Conservation (phyloP, 2,113 vertebrate genomes). For the Sphyrna mokarran region DNA sequence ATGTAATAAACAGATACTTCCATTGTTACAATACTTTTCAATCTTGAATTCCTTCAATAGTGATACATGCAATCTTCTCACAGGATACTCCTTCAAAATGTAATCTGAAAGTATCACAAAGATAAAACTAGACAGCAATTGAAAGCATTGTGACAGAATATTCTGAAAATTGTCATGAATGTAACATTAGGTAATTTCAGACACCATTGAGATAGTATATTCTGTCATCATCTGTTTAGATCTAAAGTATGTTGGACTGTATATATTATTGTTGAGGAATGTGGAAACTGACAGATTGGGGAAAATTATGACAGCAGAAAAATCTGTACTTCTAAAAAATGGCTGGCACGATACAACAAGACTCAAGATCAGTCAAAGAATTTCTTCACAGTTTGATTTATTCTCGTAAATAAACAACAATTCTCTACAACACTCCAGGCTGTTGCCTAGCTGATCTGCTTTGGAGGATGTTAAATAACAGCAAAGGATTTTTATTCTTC, state of each 20-base stretch:
- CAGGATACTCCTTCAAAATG: not conserved
- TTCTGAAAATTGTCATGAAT: conserved; percentile 12
- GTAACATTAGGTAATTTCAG: conserved; percentile 6
- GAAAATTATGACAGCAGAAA: conserved; percentile 13
- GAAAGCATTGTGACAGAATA: not conserved
- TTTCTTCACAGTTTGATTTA: not conserved
- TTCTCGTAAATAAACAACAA: not conserved
- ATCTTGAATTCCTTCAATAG: not conserved
- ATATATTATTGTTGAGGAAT: conserved; percentile 18
- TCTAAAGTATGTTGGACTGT: not conserved
- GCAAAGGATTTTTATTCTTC: not conserved
- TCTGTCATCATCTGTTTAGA: conserved; percentile 16
- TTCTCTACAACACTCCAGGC: not conserved
- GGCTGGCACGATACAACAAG: not conserved
- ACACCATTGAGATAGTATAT: not conserved
- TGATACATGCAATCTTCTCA: not conserved
- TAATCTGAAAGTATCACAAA: not conserved
- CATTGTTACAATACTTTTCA: not conserved
- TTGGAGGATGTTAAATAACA: not conserved
- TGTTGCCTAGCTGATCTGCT: not conserved
- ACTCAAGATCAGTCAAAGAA: not conserved
- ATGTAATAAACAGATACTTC: not conserved
- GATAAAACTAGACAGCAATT: not conserved
- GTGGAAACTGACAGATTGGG: conserved; percentile 11
- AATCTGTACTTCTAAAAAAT: not conserved